phyloP scores from a whole-genome alignment of 2,797 vertebrate species.

The Anolis apletophallus region DNA sequence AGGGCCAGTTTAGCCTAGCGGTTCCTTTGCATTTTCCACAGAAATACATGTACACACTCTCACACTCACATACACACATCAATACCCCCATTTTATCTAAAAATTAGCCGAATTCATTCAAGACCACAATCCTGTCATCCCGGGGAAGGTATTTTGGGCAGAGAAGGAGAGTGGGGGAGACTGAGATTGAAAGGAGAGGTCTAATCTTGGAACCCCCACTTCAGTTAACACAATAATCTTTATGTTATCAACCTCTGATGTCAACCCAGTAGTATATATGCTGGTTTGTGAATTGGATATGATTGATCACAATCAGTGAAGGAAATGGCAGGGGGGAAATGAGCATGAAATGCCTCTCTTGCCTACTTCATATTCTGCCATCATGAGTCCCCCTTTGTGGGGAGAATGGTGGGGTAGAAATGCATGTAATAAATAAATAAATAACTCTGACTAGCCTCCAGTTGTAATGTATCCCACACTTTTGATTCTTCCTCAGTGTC shows the following conservation, averaged over 20 bases:
- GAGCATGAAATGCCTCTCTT: neutral
- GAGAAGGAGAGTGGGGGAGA: neutral
- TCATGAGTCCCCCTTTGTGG: too few species aligned
- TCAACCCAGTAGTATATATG: neutral
- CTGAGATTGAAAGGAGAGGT: neutral
- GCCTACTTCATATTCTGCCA: neutral
- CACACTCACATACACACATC: too few species aligned
- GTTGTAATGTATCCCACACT: neutral
- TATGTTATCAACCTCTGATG: neutral
- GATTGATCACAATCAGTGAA: neutral
- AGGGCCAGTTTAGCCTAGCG: too few species aligned
- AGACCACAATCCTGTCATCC: neutral
- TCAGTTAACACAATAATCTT: too few species aligned
- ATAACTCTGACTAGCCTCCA: neutral
- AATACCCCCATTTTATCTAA: too few species aligned
- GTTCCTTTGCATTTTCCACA: too few species aligned
- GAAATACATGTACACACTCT: too few species aligned
- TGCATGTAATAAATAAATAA: too few species aligned
- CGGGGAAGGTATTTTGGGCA: neutral
- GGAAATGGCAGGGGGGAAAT: neutral
- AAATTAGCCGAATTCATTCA: neutral
- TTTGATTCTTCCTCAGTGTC: neutral
- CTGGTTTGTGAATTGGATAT: neutral
- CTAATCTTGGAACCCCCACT: too few species aligned
- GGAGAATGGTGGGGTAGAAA: too few species aligned